These are phyloP conservation scores for Zoanthus solanderi DNA, from an alignment of 92 coral and sea anemone genomes.

Conservation along the genomic window DNA sequence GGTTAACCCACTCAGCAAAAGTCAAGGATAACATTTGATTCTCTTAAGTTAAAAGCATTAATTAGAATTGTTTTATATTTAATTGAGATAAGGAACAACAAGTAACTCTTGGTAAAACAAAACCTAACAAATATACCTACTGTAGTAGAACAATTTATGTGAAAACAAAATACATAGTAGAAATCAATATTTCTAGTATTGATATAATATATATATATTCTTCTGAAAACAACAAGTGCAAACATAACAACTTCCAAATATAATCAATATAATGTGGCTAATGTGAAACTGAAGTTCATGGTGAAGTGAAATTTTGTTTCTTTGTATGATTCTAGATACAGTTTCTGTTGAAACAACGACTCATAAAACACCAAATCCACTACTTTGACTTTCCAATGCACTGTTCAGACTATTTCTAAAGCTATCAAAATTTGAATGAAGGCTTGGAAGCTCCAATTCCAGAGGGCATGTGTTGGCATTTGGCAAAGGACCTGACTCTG, in stretches of 20 bases:
- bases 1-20: not conserved
- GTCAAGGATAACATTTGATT: not conserved
- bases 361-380: slow-evolving; percentile 59
- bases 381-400: slow-evolving; percentile 54
- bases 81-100: not conserved
- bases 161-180: not conserved
- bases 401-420: slow-evolving; percentile 47
- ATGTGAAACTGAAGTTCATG: not conserved
- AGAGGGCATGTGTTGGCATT: slow-evolving; percentile 61
- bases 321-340: not conserved
- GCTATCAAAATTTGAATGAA: slow-evolving; percentile 30
- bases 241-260: not conserved
- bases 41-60: not conserved
- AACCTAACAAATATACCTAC: not conserved
- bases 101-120: not conserved
- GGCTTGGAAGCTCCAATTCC: slow-evolving; percentile 53
- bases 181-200: not conserved
- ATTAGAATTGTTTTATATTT: not conserved
- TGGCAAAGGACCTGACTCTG: slow-evolving; percentile 49
- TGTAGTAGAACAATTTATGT: not conserved
- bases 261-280: not conserved
- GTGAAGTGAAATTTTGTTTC: not conserved
- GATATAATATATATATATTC: not conserved
- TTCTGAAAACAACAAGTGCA: not conserved
- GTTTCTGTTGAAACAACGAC: slow-evolving; percentile 13